Evolutionary conservation across 2,888 invertebrate genomes (phyloP).

Genomic region (Oscheius myriophilus): DNA sequence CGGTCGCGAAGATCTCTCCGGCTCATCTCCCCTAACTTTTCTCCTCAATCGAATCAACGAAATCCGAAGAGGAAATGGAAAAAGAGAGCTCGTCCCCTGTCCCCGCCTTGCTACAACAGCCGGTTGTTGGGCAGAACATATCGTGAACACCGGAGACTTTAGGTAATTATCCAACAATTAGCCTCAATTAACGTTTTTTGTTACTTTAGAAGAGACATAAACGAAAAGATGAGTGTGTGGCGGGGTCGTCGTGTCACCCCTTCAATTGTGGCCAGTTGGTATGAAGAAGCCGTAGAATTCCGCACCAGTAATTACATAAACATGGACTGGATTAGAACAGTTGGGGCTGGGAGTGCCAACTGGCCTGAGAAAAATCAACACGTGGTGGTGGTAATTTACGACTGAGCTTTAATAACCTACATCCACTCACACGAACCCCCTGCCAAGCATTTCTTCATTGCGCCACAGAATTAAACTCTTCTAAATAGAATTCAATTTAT

Average conservation of each 20-base stretch:
- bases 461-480: too few species aligned
- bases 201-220: conserved; percentile 12
- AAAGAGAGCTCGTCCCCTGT: conserved; percentile 38
- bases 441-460: too few species aligned
- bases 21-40: conserved; percentile 1
- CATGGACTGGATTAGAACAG: conserved; percentile 26
- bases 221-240: conserved; percentile 47
- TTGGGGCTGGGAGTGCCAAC: conserved; percentile 25
- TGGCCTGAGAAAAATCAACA: conserved; percentile 13
- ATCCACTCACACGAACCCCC: too few species aligned
- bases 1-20: conserved; percentile 8
- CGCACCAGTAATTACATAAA: conserved; percentile 32
- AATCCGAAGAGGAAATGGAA: conserved; percentile 21
- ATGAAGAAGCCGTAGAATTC: conserved; percentile 47
- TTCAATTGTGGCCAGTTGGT: conserved; percentile 47
- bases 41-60: conserved; percentile 16
- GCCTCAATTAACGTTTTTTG: too few species aligned
- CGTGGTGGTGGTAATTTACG: conserved; percentile 26
- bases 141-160: conserved; percentile 42
- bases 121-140: conserved; percentile 43
- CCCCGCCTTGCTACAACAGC: conserved; percentile 44
- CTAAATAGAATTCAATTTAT: too few species aligned
- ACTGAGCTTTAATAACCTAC: too few species aligned
- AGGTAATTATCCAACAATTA: conserved; percentile 34
- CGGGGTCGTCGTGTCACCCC: conserved; percentile 39